A percentile compares a stretch with the other conserved stretches of the same genome.
phyloP scores from a whole-genome alignment of 2,888 invertebrate genomes.

The Rhopalosiphum nymphaeae region DNA sequence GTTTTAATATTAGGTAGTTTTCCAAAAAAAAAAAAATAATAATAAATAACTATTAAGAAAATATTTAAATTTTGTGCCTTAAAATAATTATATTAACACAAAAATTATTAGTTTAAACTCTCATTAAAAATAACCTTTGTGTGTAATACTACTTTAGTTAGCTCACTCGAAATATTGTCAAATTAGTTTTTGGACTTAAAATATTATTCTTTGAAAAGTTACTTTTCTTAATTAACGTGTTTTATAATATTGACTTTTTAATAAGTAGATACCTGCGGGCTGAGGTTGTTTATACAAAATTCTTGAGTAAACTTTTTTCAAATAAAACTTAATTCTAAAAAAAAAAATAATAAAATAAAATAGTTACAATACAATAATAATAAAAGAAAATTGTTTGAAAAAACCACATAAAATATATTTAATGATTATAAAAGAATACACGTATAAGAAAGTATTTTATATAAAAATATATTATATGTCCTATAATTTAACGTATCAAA shows the following conservation, averaged over 20 bases:
- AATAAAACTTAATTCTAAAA: background rate
- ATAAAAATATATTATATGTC: background rate
- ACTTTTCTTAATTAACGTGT: background rate
- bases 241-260: background rate
- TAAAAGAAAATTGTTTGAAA: background rate
- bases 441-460: background rate
- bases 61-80: background rate
- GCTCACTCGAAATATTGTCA: background rate
- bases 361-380: background rate
- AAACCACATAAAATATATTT: background rate
- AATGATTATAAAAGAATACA: background rate
- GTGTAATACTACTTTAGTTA: background rate
- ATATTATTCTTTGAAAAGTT: slow-evolving; percentile 24
- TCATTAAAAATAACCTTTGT: background rate
- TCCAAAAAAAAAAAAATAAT: background rate
- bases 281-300: background rate
- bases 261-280: background rate
- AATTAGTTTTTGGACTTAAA: slow-evolving; percentile 1
- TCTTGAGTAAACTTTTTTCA: background rate
- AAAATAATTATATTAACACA: slow-evolving; percentile 10
- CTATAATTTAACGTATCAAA: background rate
- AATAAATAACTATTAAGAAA: background rate
- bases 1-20: background rate
- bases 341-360: background rate
- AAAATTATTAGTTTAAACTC: background rate